phyloP scores from a whole-genome alignment of 2,113 vertebrate species.

The Beaufortia kweichowensis region DNA sequence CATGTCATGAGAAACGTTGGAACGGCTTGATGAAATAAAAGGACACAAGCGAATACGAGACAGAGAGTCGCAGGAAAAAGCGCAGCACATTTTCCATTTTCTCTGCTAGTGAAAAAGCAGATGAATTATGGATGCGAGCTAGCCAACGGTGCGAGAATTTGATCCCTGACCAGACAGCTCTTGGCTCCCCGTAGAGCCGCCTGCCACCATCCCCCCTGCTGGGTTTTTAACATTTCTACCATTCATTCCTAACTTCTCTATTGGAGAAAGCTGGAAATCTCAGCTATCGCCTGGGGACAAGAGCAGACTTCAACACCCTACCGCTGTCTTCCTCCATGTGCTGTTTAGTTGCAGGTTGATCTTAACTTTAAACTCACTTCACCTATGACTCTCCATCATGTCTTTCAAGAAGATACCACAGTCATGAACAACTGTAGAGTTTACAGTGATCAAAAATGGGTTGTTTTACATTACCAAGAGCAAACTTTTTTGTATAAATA shows the following conservation, averaged over 20 bases:
- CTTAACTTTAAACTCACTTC: neutral
- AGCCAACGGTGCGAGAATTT: slow-evolving; percentile 56
- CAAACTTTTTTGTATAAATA: no score
- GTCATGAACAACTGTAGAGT: neutral
- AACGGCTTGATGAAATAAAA: slow-evolving; percentile 37
- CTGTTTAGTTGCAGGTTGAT: slow-evolving; percentile 25
- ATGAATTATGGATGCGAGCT: slow-evolving; percentile 57
- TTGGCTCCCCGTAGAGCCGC: slow-evolving; percentile 49
- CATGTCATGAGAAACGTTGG: slow-evolving; percentile 28
- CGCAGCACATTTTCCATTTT: slow-evolving; percentile 56
- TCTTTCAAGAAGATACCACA: neutral
- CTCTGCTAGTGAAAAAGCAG: slow-evolving; percentile 53
- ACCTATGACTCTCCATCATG: slow-evolving; percentile 6
- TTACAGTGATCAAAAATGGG: no score
- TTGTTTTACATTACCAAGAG: no score
- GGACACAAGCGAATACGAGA: slow-evolving; percentile 44
- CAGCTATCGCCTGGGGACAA: slow-evolving; percentile 30
- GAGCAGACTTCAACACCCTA: no score
- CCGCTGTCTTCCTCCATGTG: neutral
- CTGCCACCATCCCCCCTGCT: slow-evolving; percentile 39
- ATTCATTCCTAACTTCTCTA: slow-evolving; percentile 45
- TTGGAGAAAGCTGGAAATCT: slow-evolving; percentile 6
- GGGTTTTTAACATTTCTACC: slow-evolving; percentile 46
- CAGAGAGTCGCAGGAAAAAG: slow-evolving; percentile 36
- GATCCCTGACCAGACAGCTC: slow-evolving; percentile 58